Evolutionary conservation across 2,113 vertebrate genomes (phyloP).

Genomic region (Bufo bufo): DNA sequence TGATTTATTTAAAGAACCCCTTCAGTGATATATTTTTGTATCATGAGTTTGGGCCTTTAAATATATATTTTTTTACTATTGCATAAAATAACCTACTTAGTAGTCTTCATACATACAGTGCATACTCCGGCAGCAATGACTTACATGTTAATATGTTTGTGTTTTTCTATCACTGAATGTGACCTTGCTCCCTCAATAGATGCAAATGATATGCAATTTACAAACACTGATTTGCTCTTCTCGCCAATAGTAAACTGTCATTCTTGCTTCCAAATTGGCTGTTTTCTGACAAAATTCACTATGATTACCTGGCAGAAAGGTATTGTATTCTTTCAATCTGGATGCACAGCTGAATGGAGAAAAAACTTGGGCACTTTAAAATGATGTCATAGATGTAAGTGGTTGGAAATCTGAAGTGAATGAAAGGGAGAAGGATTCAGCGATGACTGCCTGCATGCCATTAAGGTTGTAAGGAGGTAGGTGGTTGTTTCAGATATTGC

Average conservation of each 20-base stretch:
- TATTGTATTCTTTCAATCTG: conserved; percentile 42
- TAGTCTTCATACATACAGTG: neutral
- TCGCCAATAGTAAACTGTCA: conserved; percentile 46
- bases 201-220: conserved; percentile 47
- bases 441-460: neutral
- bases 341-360: conserved; percentile 4
- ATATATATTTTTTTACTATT: neutral
- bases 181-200: conserved; percentile 25
- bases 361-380: conserved; percentile 4
- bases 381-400: conserved; percentile 33
- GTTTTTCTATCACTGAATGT: conserved; percentile 39
- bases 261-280: conserved; percentile 41
- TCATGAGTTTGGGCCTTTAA: neutral
- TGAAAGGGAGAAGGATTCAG: neutral
- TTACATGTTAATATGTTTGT: conserved; percentile 33
- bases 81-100: neutral
- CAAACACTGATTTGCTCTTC: conserved; percentile 40
- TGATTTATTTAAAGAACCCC: too few relatives aligned
- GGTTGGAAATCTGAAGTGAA: neutral
- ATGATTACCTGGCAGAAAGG: conserved; percentile 43
- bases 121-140: neutral
- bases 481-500: neutral
- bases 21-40: too few relatives aligned
- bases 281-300: conserved; percentile 40
- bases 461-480: neutral